These are phyloP conservation scores for Camponotus floridanus DNA, from an alignment of 1,140 invertebrate species.

Conservation along the genomic window DNA sequence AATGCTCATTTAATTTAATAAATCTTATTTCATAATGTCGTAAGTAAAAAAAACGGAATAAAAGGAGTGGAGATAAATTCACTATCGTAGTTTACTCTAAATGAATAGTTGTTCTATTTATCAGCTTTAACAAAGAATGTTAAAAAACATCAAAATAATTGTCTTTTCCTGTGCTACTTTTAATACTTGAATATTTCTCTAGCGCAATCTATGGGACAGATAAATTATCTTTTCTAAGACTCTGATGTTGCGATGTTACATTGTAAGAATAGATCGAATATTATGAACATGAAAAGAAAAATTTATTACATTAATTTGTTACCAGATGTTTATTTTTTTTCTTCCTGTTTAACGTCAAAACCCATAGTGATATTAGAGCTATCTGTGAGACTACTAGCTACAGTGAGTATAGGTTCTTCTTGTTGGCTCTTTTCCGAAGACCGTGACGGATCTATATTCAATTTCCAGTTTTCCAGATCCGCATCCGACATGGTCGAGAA, in stretches of 20 bases:
- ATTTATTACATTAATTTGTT: slow-evolving; percentile 10
- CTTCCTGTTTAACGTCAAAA: slow-evolving; percentile 79
- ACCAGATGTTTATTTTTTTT: slow-evolving; percentile 68
- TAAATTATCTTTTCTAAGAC: slow-evolving; percentile 16
- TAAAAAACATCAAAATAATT: slow-evolving; percentile 10
- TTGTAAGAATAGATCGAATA: slow-evolving; percentile 11
- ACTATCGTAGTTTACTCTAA: slow-evolving; percentile 26
- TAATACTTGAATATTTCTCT: slow-evolving; percentile 6
- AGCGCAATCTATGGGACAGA: background rate
- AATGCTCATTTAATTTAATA: slow-evolving; percentile 17
- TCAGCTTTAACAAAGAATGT: background rate
- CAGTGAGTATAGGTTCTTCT: slow-evolving; percentile 80
- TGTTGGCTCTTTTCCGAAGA: slow-evolving; percentile 43
- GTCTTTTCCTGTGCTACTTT: background rate
- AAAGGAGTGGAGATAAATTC: background rate
- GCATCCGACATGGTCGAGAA: slow-evolving; percentile 84
- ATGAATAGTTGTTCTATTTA: slow-evolving; percentile 31
- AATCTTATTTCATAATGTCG: background rate
- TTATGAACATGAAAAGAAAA: background rate
- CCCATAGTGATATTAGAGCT: slow-evolving; percentile 80
- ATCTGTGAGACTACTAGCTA: slow-evolving; percentile 83
- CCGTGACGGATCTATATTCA: slow-evolving; percentile 54
- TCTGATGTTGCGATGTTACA: background rate
- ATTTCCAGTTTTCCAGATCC: slow-evolving; percentile 83
- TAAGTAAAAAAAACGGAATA: background rate